Base-by-base conservation (phyloP, 2,113 vertebrate genomes). In the Callaeas wilsoni region DNA sequence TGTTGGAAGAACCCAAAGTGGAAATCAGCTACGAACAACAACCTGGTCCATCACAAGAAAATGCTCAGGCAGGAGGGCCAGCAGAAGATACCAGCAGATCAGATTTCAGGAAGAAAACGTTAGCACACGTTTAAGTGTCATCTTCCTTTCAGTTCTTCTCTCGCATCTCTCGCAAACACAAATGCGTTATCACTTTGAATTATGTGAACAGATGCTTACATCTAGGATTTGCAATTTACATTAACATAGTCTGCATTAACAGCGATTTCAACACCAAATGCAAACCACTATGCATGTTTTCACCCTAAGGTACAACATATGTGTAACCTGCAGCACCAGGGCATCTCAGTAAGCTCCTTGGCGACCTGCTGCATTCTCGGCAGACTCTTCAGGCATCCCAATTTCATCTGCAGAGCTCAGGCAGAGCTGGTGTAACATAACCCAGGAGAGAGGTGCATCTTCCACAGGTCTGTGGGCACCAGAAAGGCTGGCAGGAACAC, bases 181-280 rank as follows among this genome's bases (percentile, higher is more conserved):
- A 89, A 69, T 0, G 32, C 46, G 50, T 46, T 91, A 84, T 30
- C 73, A 9, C 89, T 92, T 37, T 17, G 60, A 74, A 59, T 75
- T 65, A 63, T 22, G 84, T 29, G 73, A 87, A 42, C 77, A 91
- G 71, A 65, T 53, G 63, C 64, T 53, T 25, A 27, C 33, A 91
- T 32, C 56, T 10, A 33, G 32, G 71, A 90, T 89, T 84, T 94
- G 80, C 80, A 87, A 87, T 91, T 53, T 86, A 50, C 81, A 63
- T 84, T 29, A 89, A 76, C 42, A 20, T 10, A 37, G 42, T 29
- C 69, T 42, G 56, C 84, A 55, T 7, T 49, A 70, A 19, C 50
- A 81, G 73, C 0, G 0, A 70, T 30, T 67, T 63, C 0, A 0
- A 89, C 47, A 70, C 20, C 21, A 64, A 92, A 77, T 19, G 29